These are phyloP conservation scores for Scopus umbretta DNA, from an alignment of 2,113 vertebrate genomes.

Conservation along the genomic window DNA sequence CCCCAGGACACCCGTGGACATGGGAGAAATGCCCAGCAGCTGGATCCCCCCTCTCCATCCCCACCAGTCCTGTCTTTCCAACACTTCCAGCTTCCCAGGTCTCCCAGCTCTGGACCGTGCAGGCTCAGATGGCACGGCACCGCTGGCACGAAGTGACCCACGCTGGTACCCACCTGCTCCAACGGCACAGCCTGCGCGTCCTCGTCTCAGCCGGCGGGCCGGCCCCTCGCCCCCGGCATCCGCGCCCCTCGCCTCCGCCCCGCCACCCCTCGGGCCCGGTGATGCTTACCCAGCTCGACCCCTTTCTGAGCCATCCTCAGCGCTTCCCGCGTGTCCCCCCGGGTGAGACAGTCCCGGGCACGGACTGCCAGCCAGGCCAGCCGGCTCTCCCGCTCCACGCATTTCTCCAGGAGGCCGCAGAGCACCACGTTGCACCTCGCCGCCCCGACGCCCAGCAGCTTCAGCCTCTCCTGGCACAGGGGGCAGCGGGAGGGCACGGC, in stretches of 20 bases:
- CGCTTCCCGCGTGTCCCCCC: conserved; percentile 71
- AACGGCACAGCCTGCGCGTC: not conserved
- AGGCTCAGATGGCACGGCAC: not conserved
- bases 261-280: fast-evolving
- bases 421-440: conserved; percentile 77
- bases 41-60: not conserved
- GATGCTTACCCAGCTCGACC: conserved; percentile 73
- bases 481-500: conserved; percentile 71
- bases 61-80: not conserved
- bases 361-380: conserved; percentile 53
- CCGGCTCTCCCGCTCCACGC: conserved; percentile 62
- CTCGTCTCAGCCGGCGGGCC: fast-evolving
- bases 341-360: conserved; percentile 65
- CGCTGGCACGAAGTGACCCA: not conserved
- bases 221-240: not conserved
- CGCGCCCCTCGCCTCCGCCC: not conserved
- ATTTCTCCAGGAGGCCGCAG: conserved; percentile 77
- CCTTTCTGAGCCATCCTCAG: conserved; percentile 71
- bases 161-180: not conserved
- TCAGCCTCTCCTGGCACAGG: conserved; percentile 71
- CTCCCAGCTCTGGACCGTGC: not conserved
- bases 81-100: not conserved
- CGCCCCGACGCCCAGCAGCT: conserved; percentile 53
- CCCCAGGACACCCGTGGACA: not conserved
- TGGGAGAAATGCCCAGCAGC: not conserved